Evolutionary conservation across 2,888 invertebrate genomes (phyloP).

Genomic region (Tenodera sinensis): DNA sequence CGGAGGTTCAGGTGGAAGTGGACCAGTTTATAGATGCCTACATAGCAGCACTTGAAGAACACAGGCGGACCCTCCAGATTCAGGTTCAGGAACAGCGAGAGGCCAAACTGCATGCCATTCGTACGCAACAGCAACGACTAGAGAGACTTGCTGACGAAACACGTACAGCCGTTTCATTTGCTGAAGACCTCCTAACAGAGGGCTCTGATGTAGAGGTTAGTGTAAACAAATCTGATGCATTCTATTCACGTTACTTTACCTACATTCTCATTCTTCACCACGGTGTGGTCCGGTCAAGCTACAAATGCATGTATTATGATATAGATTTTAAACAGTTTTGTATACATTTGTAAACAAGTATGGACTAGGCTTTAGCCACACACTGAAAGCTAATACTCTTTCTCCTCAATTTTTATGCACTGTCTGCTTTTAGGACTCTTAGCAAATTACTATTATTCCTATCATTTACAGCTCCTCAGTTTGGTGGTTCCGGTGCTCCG

Average conservation of each 20-base stretch:
- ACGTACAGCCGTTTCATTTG: constrained; percentile 57
- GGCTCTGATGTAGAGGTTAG: constrained; percentile 67
- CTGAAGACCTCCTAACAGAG: constrained; percentile 61
- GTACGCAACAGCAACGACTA: constrained; percentile 46
- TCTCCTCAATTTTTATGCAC: too few relatives aligned
- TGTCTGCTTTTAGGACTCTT: too few relatives aligned
- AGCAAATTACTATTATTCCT: too few relatives aligned
- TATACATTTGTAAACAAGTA: too few relatives aligned
- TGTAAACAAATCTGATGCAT: background rate
- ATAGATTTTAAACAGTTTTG: too few relatives aligned
- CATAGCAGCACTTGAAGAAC: constrained; percentile 59
- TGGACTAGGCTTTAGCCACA: too few relatives aligned
- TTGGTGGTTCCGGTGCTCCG: constrained; percentile 62
- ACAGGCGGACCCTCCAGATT: constrained; percentile 52
- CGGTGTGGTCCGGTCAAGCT: too few relatives aligned
- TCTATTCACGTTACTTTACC: too few relatives aligned
- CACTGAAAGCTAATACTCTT: too few relatives aligned
- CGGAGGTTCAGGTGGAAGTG: constrained; percentile 57
- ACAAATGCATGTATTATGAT: too few relatives aligned
- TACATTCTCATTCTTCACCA: too few relatives aligned
- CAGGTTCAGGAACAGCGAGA: constrained; percentile 40
- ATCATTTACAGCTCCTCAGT: constrained; percentile 49
- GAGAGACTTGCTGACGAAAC: constrained; percentile 56
- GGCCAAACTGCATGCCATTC: constrained; percentile 45
- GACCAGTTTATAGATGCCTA: constrained; percentile 64